A percentile compares a stretch with the other conserved stretches of the same genome.
Conservation (phyloP, 2,888 invertebrate genomes). For the Stenotaenia linearis region DNA sequence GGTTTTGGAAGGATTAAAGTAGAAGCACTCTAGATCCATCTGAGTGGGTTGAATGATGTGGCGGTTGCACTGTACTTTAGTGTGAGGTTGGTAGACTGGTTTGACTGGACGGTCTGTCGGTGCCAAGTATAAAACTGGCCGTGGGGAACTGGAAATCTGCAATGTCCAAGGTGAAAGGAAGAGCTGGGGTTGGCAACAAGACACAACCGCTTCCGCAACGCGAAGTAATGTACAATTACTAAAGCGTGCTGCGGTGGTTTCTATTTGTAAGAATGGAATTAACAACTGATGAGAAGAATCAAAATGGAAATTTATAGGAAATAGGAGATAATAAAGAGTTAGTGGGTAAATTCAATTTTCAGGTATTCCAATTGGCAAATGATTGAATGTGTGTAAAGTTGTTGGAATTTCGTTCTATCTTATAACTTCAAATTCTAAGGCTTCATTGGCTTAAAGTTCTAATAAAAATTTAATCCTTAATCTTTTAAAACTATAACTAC, state of each 20-base stretch:
- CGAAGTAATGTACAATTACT: not conserved
- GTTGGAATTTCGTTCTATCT: too few relatives aligned
- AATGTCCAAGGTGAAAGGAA: too few relatives aligned
- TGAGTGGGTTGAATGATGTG: not conserved
- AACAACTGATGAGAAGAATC: not conserved
- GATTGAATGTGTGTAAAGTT: too few relatives aligned
- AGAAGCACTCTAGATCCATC: not conserved
- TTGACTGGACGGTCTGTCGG: not conserved
- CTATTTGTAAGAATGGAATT: not conserved
- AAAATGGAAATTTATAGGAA: not conserved
- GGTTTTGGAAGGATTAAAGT: not conserved
- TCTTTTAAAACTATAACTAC: too few relatives aligned
- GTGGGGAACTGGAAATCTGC: not conserved
- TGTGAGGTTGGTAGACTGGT: not conserved
- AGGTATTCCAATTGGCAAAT: too few relatives aligned
- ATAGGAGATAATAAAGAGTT: not conserved
- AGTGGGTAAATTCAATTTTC: not conserved
- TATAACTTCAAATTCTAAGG: too few relatives aligned
- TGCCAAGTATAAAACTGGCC: not conserved
- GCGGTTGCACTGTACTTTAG: not conserved
- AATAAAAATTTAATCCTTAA: too few relatives aligned
- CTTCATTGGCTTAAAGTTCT: too few relatives aligned
- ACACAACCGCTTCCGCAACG: not conserved
- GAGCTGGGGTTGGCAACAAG: not conserved
- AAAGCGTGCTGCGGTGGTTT: not conserved